Evolutionary conservation across 2,113 vertebrate genomes (phyloP), one percentile per base, ranked within the genome.

Genomic region (Corythaeola cristata): DNA sequence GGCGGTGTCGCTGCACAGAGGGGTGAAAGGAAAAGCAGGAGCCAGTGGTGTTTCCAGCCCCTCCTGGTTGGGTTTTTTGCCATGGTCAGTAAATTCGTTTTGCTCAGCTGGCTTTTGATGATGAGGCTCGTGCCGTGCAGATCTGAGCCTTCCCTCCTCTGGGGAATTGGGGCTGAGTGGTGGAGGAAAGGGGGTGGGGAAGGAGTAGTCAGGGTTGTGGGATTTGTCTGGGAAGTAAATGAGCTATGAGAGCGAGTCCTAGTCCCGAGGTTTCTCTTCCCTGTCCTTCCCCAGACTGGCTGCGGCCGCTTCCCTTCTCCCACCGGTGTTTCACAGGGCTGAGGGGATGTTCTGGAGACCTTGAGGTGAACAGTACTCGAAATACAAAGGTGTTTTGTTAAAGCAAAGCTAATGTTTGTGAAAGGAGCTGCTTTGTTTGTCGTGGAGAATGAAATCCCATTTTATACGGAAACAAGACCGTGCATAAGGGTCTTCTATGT

Each of bases 401-500:
- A 37, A 32, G 41, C 6, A 14, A 18, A 81, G 58, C 68, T 33
- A 10, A 7, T 22, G 24, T 8, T 32, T 35, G 41, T n/a, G 81
- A 56, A 56, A 59, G 53, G 41, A 50, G 49, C 49, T 19, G 33
- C 47, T 32, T 21, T 44, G 22, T 26, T 15, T 4, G 5, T 15
- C 0, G 0, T 12, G 11, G 71, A 19, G 60, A 23, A 21, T 11
- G 12, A 49, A 84, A 75, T 64, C 50, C 21, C 56, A 0, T 21
- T 90, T 44, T 14, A 59, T 5, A 16, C 1, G 1, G 8, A 13
- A 52, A 9, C 30, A 27, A 62, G 62, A 60, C 8, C 2, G 0
- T 3, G 45, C 8, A 1, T 3, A 55, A 41, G 53, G 35, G 22
- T 41, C 55, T 68, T 22, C 2, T 0, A 2, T 0, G 4, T 71